Base-by-base conservation (phyloP, 2,888 invertebrate species). In the Dolichopus griseipennis region DNA sequence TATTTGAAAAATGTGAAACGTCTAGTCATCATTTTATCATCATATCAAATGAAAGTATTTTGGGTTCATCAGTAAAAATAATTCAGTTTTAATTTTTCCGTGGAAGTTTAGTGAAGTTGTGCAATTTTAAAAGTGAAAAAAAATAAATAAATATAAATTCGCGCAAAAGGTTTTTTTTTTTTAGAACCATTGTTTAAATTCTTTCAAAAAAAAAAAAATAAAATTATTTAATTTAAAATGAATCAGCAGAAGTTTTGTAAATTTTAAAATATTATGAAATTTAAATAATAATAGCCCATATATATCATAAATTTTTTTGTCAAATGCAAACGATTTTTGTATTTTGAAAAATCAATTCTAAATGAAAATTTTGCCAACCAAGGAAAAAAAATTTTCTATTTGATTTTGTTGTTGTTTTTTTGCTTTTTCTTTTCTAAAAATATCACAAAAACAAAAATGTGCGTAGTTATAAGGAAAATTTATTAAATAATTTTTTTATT, bases 311-410 rank as follows among this genome's bases (percentile, higher is more conserved):
- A 10, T 37, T 34, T 34, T 37, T 37, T 37, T 37, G 12, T 37
- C 37, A 37, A 52, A 6, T 52, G 52, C 52, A 52, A 52, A 15
- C 52, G 15, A 52, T 12, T 18, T 37, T 37, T 52, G 15, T 41
- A n/a, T n/a, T 52, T 52, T 52, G 52, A 52, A 52, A 52, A 52
- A 52, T 52, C 52, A 52, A 52, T 52, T 52, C 18, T 52, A n/a
- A 18, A 52, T 52, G 18, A 12, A 18, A 52, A 52, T 6, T 18
- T 52, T 43, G 43, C 43, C 7, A 43, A 10, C 43, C 12, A 43
- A 43, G 12, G 12, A 12, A 15, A 43, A 43, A 43, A 43, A n/a
- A n/a, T n/a, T n/a, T 27, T 5, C 27, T 27, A 27, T 27, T 52
- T 52, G 15, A 18, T 15, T 52, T 18, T 18, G 9, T 52, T 52